Conservation (phyloP, 1,140 invertebrate species). For the Schlechtendalia chinensis region DNA sequence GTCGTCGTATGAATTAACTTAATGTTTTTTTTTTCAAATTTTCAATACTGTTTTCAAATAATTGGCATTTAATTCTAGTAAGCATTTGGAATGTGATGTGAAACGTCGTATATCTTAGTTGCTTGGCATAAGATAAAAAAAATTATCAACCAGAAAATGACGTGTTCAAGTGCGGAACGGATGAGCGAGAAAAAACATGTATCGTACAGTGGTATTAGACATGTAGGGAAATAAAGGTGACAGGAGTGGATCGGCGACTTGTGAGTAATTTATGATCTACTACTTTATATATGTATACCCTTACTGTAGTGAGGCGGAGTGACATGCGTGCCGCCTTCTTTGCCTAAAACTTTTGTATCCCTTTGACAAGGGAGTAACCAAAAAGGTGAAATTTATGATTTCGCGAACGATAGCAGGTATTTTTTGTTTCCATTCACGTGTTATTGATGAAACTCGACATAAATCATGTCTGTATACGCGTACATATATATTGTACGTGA, state of each 20-base stretch:
- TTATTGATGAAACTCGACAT: conserved; percentile 18
- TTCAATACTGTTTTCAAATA: too few relatives aligned
- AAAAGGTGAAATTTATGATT: conserved; percentile 35
- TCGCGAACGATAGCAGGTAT: neutral
- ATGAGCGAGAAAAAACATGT: neutral
- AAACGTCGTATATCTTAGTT: too few relatives aligned
- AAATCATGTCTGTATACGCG: neutral
- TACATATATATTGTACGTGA: too few relatives aligned
- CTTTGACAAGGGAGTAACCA: conserved; percentile 36
- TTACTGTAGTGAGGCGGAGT: neutral
- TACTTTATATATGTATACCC: neutral
- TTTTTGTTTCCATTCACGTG: conserved; percentile 18
- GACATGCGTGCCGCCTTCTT: conserved; percentile 29
- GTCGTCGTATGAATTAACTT: too few relatives aligned
- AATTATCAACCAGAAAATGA: neutral
- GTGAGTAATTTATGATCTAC: conserved; percentile 29
- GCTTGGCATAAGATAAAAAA: too few relatives aligned
- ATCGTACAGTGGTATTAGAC: neutral
- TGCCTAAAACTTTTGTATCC: conserved; percentile 29
- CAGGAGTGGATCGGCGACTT: conserved; percentile 12
- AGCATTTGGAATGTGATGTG: too few relatives aligned
- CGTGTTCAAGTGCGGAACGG: neutral
- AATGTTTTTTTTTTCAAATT: too few relatives aligned
- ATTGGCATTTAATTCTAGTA: too few relatives aligned
- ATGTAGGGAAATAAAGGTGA: conserved; percentile 21